These are phyloP conservation scores for Trematomus loennbergii DNA, from an alignment of 2,113 vertebrate species.

Conservation along the genomic window DNA sequence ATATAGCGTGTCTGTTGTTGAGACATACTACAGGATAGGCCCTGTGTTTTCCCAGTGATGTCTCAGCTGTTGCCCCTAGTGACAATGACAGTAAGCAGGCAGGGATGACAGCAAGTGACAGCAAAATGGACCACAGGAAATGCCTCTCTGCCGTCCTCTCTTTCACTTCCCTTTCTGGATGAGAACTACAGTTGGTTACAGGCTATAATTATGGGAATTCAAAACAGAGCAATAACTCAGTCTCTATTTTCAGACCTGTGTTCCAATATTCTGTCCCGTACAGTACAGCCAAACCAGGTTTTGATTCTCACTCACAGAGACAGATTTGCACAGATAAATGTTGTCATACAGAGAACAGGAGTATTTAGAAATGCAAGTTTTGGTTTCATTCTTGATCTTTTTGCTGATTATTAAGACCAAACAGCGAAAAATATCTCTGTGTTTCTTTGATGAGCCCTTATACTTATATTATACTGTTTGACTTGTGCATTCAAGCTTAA, in stretches of 20 bases:
- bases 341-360: background rate
- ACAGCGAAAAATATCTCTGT: background rate
- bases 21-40: constrained; percentile 25
- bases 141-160: constrained; percentile 53
- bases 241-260: constrained; percentile 34
- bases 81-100: constrained; percentile 81
- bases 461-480: too few species aligned
- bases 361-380: background rate
- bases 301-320: background rate
- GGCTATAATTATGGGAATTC: constrained; percentile 44
- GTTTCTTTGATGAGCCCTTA: too few species aligned
- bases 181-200: constrained; percentile 28
- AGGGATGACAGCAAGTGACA: constrained; percentile 67
- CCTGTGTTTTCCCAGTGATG: constrained; percentile 81
- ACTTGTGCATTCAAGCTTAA: too few species aligned
- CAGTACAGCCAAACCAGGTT: background rate
- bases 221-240: constrained; percentile 33
- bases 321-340: background rate
- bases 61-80: constrained; percentile 58
- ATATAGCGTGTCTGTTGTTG: background rate
- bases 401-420: background rate
- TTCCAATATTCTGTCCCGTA: constrained; percentile 16
- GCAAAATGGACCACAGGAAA: constrained; percentile 62
- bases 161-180: constrained; percentile 82
- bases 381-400: background rate